Evolutionary conservation across 2,797 vertebrate species (phyloP), one percentile per base, ranked within the genome.

Genomic region (Chaunax sp.): DNA sequence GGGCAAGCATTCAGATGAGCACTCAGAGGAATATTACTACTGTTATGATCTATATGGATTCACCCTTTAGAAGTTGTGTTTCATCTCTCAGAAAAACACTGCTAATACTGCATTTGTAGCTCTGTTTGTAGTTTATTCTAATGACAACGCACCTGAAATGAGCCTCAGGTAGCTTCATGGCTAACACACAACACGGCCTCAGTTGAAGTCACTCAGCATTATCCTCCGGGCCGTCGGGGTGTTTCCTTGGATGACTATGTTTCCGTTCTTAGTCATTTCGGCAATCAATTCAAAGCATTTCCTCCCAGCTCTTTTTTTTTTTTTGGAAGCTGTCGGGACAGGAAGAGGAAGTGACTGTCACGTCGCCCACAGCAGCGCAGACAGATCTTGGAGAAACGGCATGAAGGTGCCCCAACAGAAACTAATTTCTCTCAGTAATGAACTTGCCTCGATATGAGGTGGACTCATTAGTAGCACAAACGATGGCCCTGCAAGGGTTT

Each of bases 381-480:
- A 54, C 51, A 69, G 58, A 72, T 72, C 56, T 51, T 8, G 22
- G 45, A 43, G 43, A 73, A 51, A 28, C 16, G 12, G 26, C n/a
- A 10, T 69, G 55, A 63, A 64, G 61, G 75, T 88, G 85, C 85
- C 83, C 70, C 30, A 26, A 63, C 69, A 37, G 58, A 75, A 38
- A 59, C 63, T 77, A 86, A 78, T 78, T 76, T 78, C 72, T 74
- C 72, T 81, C 77, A 82, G 64, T 73, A 66, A 78, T 68, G 38
- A 69, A 77, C 81, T 87, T 63, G 77, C 60, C 44, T 22, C 54
- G 69, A 72, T 69, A 68, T 47, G 44, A 71, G 72, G 53, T 43
- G 41, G 47, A 52, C 51, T 74, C 67, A 58, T 84, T 79, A 77
- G 61, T 40, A 45, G 15, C 38, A 54, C 5, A 64, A 67, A 64